Evolutionary conservation across 2,113 vertebrate genomes (phyloP).

Genomic region (cat (Felis catus)): F.catus_Fca126_mat1.0 CM031417.1:129075001-129075500

Average conservation of each 20-base stretch:
- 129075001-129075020: neutral
- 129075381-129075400: neutral
- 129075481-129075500: neutral
- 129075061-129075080: neutral
- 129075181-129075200: neutral
- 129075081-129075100: neutral
- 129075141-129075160: neutral
- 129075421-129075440: neutral
- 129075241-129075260: neutral
- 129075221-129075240: neutral
- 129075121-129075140: neutral
- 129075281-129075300: neutral
- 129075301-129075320: neutral
- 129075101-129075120: neutral
- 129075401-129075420: neutral
- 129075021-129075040: neutral
- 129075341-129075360: neutral
- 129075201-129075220: neutral
- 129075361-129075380: neutral
- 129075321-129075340: neutral
- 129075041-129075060: neutral
- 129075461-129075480: neutral
- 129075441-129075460: neutral
- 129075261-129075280: fast-evolving
- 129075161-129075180: neutral